Evolutionary conservation across 2,888 invertebrate genomes (phyloP).

Genomic region (Schrankia costaestrigalis): DNA sequence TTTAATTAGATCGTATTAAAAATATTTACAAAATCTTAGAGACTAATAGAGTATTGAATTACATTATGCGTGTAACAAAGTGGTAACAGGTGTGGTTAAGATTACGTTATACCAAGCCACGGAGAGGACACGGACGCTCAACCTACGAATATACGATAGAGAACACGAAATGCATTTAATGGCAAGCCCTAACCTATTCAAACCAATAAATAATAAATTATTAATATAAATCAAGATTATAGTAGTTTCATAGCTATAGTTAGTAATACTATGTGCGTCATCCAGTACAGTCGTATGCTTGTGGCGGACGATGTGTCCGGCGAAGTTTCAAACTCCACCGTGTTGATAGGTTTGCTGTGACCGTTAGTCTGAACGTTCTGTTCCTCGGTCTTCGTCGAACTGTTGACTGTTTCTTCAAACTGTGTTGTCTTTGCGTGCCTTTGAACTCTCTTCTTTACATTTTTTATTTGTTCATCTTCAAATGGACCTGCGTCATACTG

Average conservation of each 20-base stretch:
- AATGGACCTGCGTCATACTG: too few relatives aligned
- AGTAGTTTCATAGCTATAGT: constrained; percentile 43
- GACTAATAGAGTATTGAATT: constrained; percentile 73
- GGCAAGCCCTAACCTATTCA: constrained; percentile 67
- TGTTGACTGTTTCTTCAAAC: too few relatives aligned
- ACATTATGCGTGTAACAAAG: constrained; percentile 52
- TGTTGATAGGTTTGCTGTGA: constrained; percentile 47
- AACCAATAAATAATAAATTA: constrained; percentile 74
- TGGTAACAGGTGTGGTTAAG: constrained; percentile 61
- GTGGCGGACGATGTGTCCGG: constrained; percentile 21
- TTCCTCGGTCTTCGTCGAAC: constrained; percentile 46
- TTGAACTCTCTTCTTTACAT: constrained; percentile 32
- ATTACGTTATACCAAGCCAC: constrained; percentile 21
- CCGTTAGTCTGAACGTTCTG: constrained; percentile 46
- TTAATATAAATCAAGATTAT: constrained; percentile 42
- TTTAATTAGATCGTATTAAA: constrained; percentile 49
- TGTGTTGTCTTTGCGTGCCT: constrained; percentile 59
- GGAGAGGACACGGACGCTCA: constrained; percentile 21
- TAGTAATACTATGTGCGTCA: constrained; percentile 45
- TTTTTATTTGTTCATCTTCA: constrained; percentile 30
- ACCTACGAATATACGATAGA: constrained; percentile 32
- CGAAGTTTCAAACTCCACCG: constrained; percentile 49
- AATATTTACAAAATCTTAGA: constrained; percentile 74
- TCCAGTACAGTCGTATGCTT: constrained; percentile 30
- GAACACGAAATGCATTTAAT: constrained; percentile 69